Conservation (phyloP, 2,888 invertebrate genomes). For the Horisme vitalbata region DNA sequence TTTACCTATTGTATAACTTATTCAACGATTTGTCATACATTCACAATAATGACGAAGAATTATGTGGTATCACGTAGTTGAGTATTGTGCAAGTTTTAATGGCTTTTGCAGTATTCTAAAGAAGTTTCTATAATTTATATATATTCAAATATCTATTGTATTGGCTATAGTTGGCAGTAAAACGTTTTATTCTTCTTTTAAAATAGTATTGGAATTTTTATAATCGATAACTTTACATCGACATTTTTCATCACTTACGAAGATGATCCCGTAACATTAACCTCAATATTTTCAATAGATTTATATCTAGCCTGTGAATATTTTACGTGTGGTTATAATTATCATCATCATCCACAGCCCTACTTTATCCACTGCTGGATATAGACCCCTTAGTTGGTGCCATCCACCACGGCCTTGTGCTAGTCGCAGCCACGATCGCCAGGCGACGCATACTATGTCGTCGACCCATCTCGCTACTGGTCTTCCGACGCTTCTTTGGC, state of each 20-base stretch:
- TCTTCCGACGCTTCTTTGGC: too few relatives aligned
- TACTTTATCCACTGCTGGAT: too few relatives aligned
- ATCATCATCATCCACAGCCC: too few relatives aligned
- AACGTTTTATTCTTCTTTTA: too few relatives aligned
- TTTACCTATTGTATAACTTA: too few relatives aligned
- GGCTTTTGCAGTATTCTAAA: constrained; percentile 12
- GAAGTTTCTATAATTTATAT: neutral
- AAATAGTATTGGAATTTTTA: neutral
- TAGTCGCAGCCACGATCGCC: too few relatives aligned
- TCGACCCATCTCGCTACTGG: too few relatives aligned
- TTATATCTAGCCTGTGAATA: constrained; percentile 52
- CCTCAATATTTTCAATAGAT: constrained; percentile 56
- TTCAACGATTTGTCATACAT: neutral
- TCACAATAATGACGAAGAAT: constrained; percentile 10
- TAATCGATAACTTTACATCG: neutral
- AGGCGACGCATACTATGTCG: too few relatives aligned
- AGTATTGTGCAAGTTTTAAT: constrained; percentile 11
- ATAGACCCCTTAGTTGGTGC: too few relatives aligned
- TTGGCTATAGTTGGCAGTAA: too few relatives aligned
- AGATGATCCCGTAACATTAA: constrained; percentile 42
- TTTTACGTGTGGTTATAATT: too few relatives aligned
- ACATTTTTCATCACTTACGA: constrained; percentile 19
- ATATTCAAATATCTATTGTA: neutral
- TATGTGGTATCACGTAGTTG: constrained; percentile 18
- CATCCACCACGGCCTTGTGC: too few relatives aligned